These are phyloP conservation scores for Scolanthus callimorphus DNA, from an alignment of 92 coral and sea anemone species.

Conservation along the genomic window DNA sequence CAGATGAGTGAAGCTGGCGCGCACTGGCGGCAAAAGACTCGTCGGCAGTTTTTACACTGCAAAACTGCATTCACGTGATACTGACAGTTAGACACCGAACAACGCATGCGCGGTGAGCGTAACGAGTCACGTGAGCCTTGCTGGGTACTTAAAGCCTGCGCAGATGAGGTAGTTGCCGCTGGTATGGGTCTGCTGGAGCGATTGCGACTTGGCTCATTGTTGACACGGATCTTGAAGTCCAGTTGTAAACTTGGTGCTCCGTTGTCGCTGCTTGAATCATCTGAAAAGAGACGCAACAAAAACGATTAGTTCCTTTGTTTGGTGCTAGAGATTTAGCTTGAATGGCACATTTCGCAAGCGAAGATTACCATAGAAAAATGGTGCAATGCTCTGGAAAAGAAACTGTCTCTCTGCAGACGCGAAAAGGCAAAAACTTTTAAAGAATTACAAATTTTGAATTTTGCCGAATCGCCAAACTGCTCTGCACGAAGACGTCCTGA, in stretches of 20 bases:
- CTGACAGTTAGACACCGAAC: conserved; percentile 60
- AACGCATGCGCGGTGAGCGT: conserved; percentile 24
- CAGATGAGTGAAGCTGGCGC: conserved; percentile 40
- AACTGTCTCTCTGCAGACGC: too few species aligned
- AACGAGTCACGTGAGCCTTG: conserved; percentile 11
- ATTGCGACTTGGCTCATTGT: conserved; percentile 38
- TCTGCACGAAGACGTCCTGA: too few species aligned
- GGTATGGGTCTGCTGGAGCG: conserved; percentile 26
- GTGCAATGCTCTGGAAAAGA: too few species aligned
- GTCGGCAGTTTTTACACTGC: conserved; percentile 57
- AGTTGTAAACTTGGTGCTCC: conserved; percentile 24
- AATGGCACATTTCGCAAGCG: too few species aligned
- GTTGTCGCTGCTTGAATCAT: conserved; percentile 15
- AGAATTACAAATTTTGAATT: too few species aligned
- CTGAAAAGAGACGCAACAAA: too few species aligned
- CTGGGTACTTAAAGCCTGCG: not conserved
- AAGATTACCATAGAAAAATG: too few species aligned
- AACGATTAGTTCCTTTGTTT: too few species aligned
- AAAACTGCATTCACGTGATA: conserved; percentile 31
- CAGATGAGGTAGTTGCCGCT: conserved; percentile 5
- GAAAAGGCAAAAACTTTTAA: too few species aligned
- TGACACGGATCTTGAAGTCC: conserved; percentile 46
- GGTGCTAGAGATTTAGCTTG: too few species aligned
- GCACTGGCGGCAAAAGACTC: conserved; percentile 53
- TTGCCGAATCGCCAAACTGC: too few species aligned